Conservation (phyloP, 2,797 vertebrate genomes). For the Argya squamiceps region DNA sequence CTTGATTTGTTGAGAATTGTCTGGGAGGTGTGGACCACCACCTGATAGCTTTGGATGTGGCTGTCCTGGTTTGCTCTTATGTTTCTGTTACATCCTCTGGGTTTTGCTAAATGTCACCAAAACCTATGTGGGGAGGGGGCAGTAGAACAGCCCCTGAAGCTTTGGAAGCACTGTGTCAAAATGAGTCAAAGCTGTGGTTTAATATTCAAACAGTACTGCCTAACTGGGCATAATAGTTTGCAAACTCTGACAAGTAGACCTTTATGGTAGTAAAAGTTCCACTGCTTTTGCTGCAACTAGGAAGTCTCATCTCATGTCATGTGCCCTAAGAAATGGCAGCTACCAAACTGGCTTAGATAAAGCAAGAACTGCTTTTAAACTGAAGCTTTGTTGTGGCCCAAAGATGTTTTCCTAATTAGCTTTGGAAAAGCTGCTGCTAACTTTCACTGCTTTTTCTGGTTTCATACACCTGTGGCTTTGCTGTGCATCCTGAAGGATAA, state of each 20-base stretch:
- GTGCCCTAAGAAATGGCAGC: neutral
- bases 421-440: neutral
- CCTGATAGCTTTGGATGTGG: neutral
- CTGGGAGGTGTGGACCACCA: neutral
- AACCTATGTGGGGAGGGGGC: accelerated
- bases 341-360: neutral
- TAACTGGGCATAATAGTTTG: neutral
- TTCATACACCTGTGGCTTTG: neutral
- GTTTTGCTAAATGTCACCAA: neutral
- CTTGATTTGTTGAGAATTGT: neutral
- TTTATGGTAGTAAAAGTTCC: neutral
- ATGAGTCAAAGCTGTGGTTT: neutral
- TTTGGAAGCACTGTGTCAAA: neutral
- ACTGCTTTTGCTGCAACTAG: neutral
- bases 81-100: neutral
- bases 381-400: neutral
- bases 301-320: neutral
- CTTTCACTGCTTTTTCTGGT: neutral
- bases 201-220: neutral
- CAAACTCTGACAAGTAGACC: neutral
- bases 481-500: neutral
- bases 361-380: neutral
- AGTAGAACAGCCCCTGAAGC: neutral
- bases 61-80: neutral
- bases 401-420: neutral